phyloP scores from a whole-genome alignment of 2,888 invertebrate genomes.

The Dendrolimus houi region DNA sequence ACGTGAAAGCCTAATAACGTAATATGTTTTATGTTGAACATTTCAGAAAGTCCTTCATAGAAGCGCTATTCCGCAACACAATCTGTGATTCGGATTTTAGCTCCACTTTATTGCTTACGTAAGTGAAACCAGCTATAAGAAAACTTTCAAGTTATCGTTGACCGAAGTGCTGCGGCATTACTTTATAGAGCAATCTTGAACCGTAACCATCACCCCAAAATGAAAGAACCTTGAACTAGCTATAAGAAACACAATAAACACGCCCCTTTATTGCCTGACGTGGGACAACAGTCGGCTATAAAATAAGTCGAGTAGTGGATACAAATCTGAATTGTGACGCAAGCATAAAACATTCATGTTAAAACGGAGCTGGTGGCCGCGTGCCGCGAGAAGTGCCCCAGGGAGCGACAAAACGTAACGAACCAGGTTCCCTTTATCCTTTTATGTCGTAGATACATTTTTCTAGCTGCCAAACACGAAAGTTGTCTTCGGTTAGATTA shows the following conservation, averaged over 20 bases:
- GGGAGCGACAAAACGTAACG: constrained; percentile 73
- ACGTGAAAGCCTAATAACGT: not conserved
- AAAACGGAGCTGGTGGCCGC: constrained; percentile 35
- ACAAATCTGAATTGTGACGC: constrained; percentile 69
- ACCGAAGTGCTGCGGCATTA: constrained; percentile 8
- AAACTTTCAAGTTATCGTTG: constrained; percentile 1
- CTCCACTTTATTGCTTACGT: not conserved
- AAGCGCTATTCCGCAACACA: not conserved
- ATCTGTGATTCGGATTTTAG: not conserved
- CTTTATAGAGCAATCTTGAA: constrained; percentile 9
- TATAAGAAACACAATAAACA: constrained; percentile 51
- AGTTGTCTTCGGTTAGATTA: constrained; percentile 58
- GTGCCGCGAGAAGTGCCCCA: constrained; percentile 45
- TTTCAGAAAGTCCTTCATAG: not conserved
- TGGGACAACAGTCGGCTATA: constrained; percentile 39
- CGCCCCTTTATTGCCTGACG: constrained; percentile 41
- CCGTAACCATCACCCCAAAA: constrained; percentile 22
- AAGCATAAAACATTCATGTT: constrained; percentile 65
- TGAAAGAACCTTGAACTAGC: constrained; percentile 32
- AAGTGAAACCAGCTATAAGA: not conserved
- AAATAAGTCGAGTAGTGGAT: constrained; percentile 48
- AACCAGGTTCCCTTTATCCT: constrained; percentile 57
- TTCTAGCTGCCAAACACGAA: constrained; percentile 46
- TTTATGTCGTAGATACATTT: constrained; percentile 67
- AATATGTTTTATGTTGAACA: not conserved